Conservation (phyloP, 1,140 invertebrate genomes). For the Lepidurus arcticus region DNA sequence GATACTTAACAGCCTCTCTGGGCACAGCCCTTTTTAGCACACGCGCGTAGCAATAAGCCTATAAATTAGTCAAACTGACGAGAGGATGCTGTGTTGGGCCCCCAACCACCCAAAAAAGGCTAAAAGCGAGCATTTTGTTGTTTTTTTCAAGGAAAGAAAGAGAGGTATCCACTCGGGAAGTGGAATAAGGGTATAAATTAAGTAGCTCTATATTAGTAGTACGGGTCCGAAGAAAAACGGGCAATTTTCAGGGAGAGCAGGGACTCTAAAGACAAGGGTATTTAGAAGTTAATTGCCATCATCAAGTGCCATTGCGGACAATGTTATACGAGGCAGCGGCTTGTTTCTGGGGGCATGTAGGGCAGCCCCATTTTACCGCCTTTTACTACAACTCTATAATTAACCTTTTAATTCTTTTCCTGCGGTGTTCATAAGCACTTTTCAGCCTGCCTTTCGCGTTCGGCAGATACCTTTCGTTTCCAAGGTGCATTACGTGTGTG, state of each 20-base stretch:
- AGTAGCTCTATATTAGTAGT: background rate
- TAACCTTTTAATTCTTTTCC: constrained; percentile 20
- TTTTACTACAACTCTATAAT: constrained; percentile 22
- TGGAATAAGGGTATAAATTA: constrained; percentile 3
- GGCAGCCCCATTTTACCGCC: constrained; percentile 16
- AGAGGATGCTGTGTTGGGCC: background rate
- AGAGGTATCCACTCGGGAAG: background rate
- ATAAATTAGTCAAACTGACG: constrained; percentile 16
- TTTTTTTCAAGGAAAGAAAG: background rate
- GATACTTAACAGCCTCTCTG: background rate
- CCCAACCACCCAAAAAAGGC: background rate
- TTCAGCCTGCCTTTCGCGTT: background rate
- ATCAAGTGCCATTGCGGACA: constrained; percentile 21
- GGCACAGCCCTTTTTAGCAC: background rate
- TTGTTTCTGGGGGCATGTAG: constrained; percentile 21
- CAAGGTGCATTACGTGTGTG: constrained; percentile 1
- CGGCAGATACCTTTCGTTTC: constrained; percentile 5
- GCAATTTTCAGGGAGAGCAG: constrained; percentile 3
- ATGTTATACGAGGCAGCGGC: constrained; percentile 17
- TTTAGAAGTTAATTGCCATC: constrained; percentile 19
- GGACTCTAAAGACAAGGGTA: constrained; percentile 21
- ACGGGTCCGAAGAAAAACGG: background rate
- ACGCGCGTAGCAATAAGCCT: background rate
- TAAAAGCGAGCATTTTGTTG: background rate
- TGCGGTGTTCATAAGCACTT: constrained; percentile 15